phyloP scores from a whole-genome alignment of 92 coral and sea anemone species.

The Montipora capitata region DNA sequence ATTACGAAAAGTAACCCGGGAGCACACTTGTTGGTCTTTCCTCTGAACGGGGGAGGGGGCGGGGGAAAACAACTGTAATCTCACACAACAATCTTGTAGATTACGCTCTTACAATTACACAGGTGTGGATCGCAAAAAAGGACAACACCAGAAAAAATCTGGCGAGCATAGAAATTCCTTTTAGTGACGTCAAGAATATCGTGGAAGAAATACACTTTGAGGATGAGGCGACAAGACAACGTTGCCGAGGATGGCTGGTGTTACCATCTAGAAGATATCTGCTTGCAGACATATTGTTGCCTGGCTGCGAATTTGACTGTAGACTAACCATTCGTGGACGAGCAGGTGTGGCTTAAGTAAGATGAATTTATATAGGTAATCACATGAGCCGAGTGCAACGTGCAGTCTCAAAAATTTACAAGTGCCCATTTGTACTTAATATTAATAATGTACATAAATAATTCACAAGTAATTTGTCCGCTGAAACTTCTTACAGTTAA shows the following conservation, averaged over 20 bases:
- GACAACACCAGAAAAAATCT: background rate
- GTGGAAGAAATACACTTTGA: background rate
- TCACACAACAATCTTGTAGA: too few species aligned
- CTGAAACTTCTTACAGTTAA: too few species aligned
- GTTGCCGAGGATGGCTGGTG: constrained; percentile 14
- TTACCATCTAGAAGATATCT: background rate
- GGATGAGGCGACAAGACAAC: background rate
- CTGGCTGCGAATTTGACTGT: background rate
- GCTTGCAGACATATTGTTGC: background rate
- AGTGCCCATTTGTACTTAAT: too few species aligned
- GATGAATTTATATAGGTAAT: too few species aligned
- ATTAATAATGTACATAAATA: too few species aligned
- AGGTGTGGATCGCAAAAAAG: background rate
- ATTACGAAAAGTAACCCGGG: too few species aligned
- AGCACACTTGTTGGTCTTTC: too few species aligned
- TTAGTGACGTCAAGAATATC: constrained; percentile 12
- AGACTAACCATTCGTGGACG: background rate
- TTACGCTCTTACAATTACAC: too few species aligned
- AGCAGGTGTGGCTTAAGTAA: background rate
- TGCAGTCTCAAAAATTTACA: too few species aligned
- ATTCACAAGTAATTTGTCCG: too few species aligned
- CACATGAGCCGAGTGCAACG: too few species aligned
- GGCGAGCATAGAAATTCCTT: background rate
- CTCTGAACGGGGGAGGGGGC: too few species aligned
- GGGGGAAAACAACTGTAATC: background rate